Evolutionary conservation across 2,888 invertebrate genomes (phyloP).

Genomic region (Philaethria dido): DNA sequence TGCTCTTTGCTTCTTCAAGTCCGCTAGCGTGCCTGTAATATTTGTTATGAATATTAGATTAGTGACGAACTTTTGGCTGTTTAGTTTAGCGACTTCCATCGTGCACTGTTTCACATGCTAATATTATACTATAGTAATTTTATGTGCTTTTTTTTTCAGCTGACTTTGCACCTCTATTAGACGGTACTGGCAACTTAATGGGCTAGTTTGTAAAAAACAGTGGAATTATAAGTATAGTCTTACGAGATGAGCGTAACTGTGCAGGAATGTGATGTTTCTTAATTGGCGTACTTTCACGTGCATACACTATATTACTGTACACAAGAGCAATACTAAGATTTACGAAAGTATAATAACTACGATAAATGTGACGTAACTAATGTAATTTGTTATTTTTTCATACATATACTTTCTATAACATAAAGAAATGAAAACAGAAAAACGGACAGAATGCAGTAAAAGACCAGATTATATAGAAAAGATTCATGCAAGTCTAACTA

Average conservation of each 20-base stretch:
- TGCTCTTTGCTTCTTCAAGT: slow-evolving; percentile 96
- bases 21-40: slow-evolving; percentile 90
- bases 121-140: background rate
- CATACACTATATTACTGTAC: slow-evolving; percentile 54
- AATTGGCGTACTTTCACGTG: slow-evolving; percentile 56
- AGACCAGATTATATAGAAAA: background rate
- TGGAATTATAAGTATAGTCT: slow-evolving; percentile 37
- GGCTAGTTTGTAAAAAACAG: slow-evolving; percentile 29
- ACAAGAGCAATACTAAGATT: slow-evolving; percentile 45
- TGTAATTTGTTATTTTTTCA: slow-evolving; percentile 37
- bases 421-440: slow-evolving; percentile 30
- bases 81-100: slow-evolving; percentile 18
- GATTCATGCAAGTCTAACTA: slow-evolving; percentile 19
- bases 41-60: slow-evolving; percentile 29
- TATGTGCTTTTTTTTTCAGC: background rate
- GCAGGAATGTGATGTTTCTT: slow-evolving; percentile 50
- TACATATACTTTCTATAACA: slow-evolving; percentile 20
- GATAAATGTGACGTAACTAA: slow-evolving; percentile 44
- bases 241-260: slow-evolving; percentile 45
- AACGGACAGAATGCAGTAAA: slow-evolving; percentile 22
- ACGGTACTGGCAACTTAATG: slow-evolving; percentile 26
- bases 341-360: slow-evolving; percentile 50
- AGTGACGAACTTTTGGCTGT: background rate
- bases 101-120: slow-evolving; percentile 22
- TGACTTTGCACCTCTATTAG: slow-evolving; percentile 3